phyloP scores from a whole-genome alignment of 1,140 invertebrate species.

The Caenorhabditis inopinata region DNA sequence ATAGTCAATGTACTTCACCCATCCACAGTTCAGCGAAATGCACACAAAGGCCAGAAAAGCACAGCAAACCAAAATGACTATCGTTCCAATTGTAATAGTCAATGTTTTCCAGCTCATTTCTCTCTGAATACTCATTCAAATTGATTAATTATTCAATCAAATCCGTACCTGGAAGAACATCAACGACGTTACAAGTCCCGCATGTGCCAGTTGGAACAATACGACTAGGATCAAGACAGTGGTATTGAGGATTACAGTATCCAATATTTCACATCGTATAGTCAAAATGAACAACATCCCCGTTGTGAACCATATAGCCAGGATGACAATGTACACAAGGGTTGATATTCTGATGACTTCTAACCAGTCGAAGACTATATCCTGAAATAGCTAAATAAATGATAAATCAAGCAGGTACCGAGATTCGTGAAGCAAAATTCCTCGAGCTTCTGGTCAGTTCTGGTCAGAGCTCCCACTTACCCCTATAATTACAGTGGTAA shows the following conservation, averaged over 20 bases:
- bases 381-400: too few species aligned
- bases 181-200: constrained; percentile 52
- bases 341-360: constrained; percentile 58
- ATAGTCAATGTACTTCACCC: constrained; percentile 64
- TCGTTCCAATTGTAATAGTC: constrained; percentile 49
- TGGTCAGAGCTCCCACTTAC: constrained; percentile 19
- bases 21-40: constrained; percentile 55
- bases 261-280: constrained; percentile 56
- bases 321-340: constrained; percentile 52
- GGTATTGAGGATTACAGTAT: constrained; percentile 61
- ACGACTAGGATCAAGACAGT: constrained; percentile 54
- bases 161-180: constrained; percentile 63
- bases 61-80: constrained; percentile 51
- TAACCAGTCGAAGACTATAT: constrained; percentile 55
- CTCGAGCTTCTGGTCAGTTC: too few species aligned
- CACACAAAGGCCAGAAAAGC: constrained; percentile 36
- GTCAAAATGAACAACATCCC: constrained; percentile 57
- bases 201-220: constrained; percentile 55
- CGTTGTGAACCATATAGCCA: constrained; percentile 57
- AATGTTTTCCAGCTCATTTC: constrained; percentile 36
- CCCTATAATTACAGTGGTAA: not conserved
- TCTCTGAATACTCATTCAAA: not conserved
- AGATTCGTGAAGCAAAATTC: too few species aligned
- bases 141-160: not conserved
- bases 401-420: too few species aligned